Percentiles rank a stretch among this genome's conserved stretches.
phyloP scores from a whole-genome alignment of 2,888 invertebrate species.

The Standfussiana lucernea region DNA sequence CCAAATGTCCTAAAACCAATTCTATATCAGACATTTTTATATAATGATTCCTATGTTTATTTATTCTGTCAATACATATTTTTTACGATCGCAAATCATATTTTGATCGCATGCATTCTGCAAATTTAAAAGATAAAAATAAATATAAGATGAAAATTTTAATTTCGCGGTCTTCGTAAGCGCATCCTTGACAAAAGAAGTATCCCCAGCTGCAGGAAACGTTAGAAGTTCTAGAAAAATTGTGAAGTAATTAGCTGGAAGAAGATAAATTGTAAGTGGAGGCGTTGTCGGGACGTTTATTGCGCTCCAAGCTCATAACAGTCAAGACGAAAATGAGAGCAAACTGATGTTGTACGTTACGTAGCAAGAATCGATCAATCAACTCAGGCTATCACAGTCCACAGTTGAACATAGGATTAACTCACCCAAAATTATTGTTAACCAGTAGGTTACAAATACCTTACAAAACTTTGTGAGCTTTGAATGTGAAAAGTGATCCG shows the following conservation, averaged over 20 bases:
- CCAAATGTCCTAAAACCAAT: too few relatives aligned
- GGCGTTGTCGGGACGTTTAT: constrained; percentile 13
- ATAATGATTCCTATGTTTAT: too few relatives aligned
- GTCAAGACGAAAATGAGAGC: background rate
- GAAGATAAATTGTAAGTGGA: constrained; percentile 31
- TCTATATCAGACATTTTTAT: too few relatives aligned
- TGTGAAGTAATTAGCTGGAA: constrained; percentile 16
- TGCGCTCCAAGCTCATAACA: constrained; percentile 6
- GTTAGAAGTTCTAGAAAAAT: background rate
- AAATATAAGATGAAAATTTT: background rate
- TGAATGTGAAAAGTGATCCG: background rate
- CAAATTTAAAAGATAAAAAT: too few relatives aligned
- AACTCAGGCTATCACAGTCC: background rate
- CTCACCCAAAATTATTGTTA: background rate
- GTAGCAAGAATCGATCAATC: background rate
- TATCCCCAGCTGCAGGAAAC: too few relatives aligned
- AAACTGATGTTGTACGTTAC: constrained; percentile 1
- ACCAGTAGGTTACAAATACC: background rate
- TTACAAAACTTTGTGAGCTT: background rate
- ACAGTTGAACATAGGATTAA: background rate
- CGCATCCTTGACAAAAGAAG: background rate
- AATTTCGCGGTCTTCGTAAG: background rate
- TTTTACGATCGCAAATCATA: too few relatives aligned
- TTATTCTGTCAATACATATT: too few relatives aligned
- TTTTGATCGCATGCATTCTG: too few relatives aligned